Evolutionary conservation across 2,888 invertebrate species (phyloP).

Genomic region (Sinohyriopsis cumingii): DNA sequence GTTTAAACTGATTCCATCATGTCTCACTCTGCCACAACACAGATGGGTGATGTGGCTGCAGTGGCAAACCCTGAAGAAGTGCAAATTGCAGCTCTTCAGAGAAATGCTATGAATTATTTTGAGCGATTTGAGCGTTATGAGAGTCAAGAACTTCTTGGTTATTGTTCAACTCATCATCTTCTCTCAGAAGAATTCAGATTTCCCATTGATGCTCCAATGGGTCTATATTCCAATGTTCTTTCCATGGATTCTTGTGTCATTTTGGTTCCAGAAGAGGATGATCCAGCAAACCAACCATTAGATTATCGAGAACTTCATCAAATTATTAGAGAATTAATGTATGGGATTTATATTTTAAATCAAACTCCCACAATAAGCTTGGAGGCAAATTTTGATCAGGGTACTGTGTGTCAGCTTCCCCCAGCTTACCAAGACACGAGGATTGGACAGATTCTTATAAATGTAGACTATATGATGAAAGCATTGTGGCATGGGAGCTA

Average conservation of each 20-base stretch:
- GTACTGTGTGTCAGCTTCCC: slow-evolving; percentile 68
- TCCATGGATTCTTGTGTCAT: slow-evolving; percentile 55
- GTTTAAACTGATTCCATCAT: too few relatives aligned
- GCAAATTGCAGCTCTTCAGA: neutral
- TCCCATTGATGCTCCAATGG: slow-evolving; percentile 68
- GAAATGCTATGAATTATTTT: slow-evolving; percentile 55
- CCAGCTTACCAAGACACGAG: slow-evolving; percentile 69
- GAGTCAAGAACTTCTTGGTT: slow-evolving; percentile 67
- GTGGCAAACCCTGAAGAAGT: too few relatives aligned
- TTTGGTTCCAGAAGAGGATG: slow-evolving; percentile 55
- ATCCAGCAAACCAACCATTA: slow-evolving; percentile 36
- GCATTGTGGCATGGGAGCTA: slow-evolving; percentile 71
- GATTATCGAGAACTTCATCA: slow-evolving; percentile 71
- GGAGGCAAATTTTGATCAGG: slow-evolving; percentile 70
- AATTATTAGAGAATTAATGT: slow-evolving; percentile 68
- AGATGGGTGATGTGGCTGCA: too few relatives aligned
- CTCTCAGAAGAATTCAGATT: slow-evolving; percentile 68
- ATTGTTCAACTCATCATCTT: slow-evolving; percentile 65
- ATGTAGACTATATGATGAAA: slow-evolving; percentile 72
- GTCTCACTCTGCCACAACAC: too few relatives aligned
- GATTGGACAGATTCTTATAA: slow-evolving; percentile 69
- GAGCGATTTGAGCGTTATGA: slow-evolving; percentile 70
- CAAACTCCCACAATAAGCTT: slow-evolving; percentile 69
- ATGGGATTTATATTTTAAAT: slow-evolving; percentile 70
- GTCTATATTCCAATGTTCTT: slow-evolving; percentile 60